Evolutionary conservation across 64 coral and sea anemone species (phyloP), one percentile per base, ranked within the genome.

Genomic region (Cladopsammia gracilis): DNA sequence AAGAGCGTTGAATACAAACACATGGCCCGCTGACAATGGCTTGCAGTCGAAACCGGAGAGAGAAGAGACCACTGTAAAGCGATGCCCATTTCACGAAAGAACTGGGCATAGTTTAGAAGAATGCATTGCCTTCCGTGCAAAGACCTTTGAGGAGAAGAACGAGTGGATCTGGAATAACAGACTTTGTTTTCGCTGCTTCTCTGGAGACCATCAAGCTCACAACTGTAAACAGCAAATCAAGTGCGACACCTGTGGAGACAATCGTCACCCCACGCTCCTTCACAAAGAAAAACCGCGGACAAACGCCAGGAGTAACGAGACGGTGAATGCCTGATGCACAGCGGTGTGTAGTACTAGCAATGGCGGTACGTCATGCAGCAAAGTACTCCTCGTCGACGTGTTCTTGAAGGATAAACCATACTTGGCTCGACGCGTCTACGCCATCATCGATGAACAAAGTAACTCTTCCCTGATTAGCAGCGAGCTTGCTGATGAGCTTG

Each of bases 371-470:
- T 78, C 73, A 4, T 78, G 88, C 16, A 22, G 44, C 12, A 90
- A 78, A 45, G 34, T 90, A 10, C 58, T 78, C 4, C 49, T 78
- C 0, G 74, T 79, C 7, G 66, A 91, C 50, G 3, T 82, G 2
- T 73, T 7, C 15, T 0, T 23, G 18, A 64, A 64, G 23, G 25
- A 34, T 1, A 34, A 3, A n/a, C 85, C 85, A 19, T 15, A 88
- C 23, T 45, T 12, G 11, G 10, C 46, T 2, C 48, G 15, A 9
- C 70, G 86, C 10, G 69, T 60, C 49, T 88, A 76, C 51, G 69
- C 71, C 11, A 88, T 88, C 5, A 75, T 88, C 11, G 86, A 88
- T 25, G 86, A 88, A 5, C 69, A 88, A 59, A 88, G 70, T 9
- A 71, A 88, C 58, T 25, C 52, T 7, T 46, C 48, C 42, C 79